Evolutionary conservation across 2,888 invertebrate species (phyloP), one percentile per base, ranked within the genome.

Genomic region (Agrotis exclamationis): DNA sequence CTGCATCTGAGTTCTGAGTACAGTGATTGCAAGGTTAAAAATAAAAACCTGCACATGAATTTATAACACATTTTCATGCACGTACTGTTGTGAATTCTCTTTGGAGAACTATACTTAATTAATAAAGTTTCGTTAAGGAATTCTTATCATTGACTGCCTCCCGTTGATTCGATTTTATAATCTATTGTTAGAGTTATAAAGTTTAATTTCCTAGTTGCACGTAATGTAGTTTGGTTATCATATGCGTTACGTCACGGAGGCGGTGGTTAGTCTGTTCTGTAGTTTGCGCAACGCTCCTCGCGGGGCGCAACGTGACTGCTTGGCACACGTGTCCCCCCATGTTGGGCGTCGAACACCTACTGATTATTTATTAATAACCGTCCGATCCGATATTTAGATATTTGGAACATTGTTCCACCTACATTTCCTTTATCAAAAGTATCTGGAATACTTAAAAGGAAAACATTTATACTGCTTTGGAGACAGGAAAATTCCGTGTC

Each of bases 281-380:
- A 70, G 77, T 86, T 82, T 78, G 74, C 74, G 78, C 74, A 86
- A 84, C 70, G 24, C 51, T 63, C 70, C 64, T 80, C 78, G 78
- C 74, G 71, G 65, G 59, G 9, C 33, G 53, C 73, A 85, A 87
- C 87, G 87, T 87, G 87, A 86, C 70, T 60, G 24, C 3, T 39
- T n/a, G 39, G 62, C 22, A 79, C 82, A 75, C 79, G 72, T 79
- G 74, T 45, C 65, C 16, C 33, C 50, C 56, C 83, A 83, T 85
- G 83, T 77, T 76, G 72, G 54, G 57, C 20, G 18, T 33, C 53
- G 62, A 60, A 59, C 59, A 65, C 18, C 56, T 71, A 73, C 67
- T 64, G 45, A 59, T 75, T 76, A 74, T 74, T 73, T 73, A 71
- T 74, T 70, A 71, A 70, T 75, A 68, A 63, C 56, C 45, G 9